Evolutionary conservation across 2,797 vertebrate genomes (phyloP).

Genomic region (Knipowitschia caucasica): DNA sequence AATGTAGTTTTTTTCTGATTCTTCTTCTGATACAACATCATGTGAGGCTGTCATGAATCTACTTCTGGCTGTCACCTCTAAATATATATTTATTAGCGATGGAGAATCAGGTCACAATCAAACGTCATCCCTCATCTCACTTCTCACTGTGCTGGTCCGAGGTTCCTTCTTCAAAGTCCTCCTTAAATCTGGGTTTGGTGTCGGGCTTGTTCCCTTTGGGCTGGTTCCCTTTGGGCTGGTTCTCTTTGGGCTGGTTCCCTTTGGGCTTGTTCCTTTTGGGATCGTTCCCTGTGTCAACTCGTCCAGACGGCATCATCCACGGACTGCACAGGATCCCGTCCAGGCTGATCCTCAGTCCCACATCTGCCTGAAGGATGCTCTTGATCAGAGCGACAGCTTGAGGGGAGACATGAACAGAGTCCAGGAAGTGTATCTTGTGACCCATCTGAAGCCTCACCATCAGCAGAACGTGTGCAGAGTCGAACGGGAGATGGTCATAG

Average conservation of each 20-base stretch:
- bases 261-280: too few species aligned
- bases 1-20: too few species aligned
- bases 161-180: slow-evolving; percentile 9
- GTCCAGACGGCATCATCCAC: slow-evolving; percentile 16
- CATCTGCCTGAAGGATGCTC: slow-evolving; percentile 21
- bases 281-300: not conserved
- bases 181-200: too few species aligned
- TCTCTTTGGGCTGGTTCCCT: not conserved
- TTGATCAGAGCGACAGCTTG: slow-evolving; percentile 16
- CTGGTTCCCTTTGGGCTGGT: too few species aligned
- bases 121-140: not conserved
- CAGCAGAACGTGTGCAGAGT: not conserved
- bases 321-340: slow-evolving; percentile 1
- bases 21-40: too few species aligned
- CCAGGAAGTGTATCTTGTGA: not conserved
- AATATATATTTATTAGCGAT: too few species aligned
- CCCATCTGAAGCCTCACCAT: slow-evolving; percentile 11
- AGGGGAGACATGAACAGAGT: not conserved
- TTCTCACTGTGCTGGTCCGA: not conserved
- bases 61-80: too few species aligned
- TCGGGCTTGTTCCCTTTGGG: too few species aligned
- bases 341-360: slow-evolving; percentile 12
- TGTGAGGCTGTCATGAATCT: too few species aligned
- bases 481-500: slow-evolving; percentile 10
- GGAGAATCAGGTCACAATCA: too few species aligned